Evolutionary conservation across 2,888 invertebrate genomes (phyloP).

Genomic region (Macrophya alboannulata): DNA sequence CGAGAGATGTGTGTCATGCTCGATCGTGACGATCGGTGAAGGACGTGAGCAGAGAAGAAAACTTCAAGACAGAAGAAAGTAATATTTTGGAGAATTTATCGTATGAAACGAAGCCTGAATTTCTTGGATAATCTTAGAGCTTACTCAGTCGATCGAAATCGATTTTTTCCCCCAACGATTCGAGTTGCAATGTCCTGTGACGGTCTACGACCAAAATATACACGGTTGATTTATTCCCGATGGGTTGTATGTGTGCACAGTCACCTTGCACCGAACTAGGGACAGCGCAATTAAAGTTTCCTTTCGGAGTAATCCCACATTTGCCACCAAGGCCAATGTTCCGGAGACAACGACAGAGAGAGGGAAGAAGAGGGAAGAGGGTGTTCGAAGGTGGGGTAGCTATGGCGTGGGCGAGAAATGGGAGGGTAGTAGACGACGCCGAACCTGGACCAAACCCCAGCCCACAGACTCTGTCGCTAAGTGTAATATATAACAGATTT

Average conservation of each 20-base stretch:
- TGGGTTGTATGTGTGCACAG: background rate
- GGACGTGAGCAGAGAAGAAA: background rate
- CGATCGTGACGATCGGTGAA: background rate
- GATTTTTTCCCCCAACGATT: background rate
- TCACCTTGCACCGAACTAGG: constrained; percentile 53
- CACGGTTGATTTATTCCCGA: constrained; percentile 30
- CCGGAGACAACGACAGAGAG: constrained; percentile 21
- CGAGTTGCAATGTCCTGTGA: background rate
- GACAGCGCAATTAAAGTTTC: constrained; percentile 74
- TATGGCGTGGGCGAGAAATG: constrained; percentile 45
- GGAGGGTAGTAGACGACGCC: constrained; percentile 19
- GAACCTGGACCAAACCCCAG: constrained; percentile 60
- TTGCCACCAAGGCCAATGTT: constrained; percentile 21
- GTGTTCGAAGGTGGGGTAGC: constrained; percentile 50
- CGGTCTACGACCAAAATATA: constrained; percentile 59
- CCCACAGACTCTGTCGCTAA: constrained; percentile 71
- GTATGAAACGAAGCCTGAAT: background rate
- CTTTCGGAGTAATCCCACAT: constrained; percentile 50
- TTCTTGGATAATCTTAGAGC: background rate
- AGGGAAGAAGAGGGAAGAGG: constrained; percentile 45
- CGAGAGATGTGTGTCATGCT: background rate
- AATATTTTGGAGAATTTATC: background rate
- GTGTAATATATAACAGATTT: constrained; percentile 78
- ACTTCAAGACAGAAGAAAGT: background rate
- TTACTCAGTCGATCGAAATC: background rate